phyloP scores from a whole-genome alignment of 35 echinoderm and acorn worm species.

The Apostichopus californicus region DNA sequence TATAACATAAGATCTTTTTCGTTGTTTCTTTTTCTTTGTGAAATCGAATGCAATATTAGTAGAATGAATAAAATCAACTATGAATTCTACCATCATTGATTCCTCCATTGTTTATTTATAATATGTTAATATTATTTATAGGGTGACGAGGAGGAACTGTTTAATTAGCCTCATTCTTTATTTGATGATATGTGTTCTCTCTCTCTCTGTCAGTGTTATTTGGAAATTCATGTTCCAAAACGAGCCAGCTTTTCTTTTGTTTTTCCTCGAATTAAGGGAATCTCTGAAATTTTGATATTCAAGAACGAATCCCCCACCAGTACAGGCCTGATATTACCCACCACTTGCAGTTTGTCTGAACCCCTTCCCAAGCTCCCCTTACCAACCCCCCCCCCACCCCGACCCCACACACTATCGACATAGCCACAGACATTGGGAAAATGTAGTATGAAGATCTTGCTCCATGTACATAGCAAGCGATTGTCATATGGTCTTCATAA shows the following conservation, averaged over 20 bases:
- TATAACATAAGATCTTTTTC: background rate
- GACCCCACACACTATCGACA: background rate
- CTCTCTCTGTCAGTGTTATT: background rate
- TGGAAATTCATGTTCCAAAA: background rate
- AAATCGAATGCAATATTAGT: slow-evolving; percentile 40
- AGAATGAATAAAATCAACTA: background rate
- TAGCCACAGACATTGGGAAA: background rate
- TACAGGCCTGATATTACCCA: no score
- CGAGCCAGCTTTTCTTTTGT: background rate
- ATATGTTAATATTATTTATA: background rate
- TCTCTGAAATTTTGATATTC: no score
- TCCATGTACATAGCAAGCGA: background rate
- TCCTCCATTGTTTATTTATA: background rate
- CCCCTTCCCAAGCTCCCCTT: no score
- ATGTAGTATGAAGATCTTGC: background rate
- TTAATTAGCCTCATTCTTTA: background rate
- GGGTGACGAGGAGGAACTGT: background rate
- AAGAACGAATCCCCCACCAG: no score
- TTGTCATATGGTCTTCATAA: background rate
- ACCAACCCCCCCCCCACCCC: no score
- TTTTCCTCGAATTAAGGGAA: no score
- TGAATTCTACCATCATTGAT: background rate
- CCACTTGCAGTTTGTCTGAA: no score
- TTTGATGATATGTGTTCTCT: background rate
- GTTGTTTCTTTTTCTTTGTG: background rate